These are phyloP conservation scores for Heliornis fulica DNA, from an alignment of 2,113 vertebrate genomes.

Conservation along the genomic window DNA sequence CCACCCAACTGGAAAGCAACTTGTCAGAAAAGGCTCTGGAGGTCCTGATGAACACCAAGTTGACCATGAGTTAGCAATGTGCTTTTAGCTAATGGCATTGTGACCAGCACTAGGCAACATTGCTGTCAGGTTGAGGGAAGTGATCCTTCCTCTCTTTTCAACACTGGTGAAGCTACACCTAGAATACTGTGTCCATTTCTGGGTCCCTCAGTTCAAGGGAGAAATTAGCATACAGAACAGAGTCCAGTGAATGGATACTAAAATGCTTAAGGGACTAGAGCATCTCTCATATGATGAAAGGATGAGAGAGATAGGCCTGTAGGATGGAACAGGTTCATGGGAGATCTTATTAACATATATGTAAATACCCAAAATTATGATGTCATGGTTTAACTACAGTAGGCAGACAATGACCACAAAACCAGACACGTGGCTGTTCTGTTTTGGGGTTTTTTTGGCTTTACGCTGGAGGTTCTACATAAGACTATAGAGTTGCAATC, in stretches of 20 bases:
- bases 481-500: not conserved
- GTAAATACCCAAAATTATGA: not conserved
- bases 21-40: not conserved
- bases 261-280: not conserved
- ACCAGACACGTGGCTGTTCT: not conserved
- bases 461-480: not conserved
- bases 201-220: not conserved
- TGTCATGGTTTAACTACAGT: not conserved
- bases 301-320: not conserved
- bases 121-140: not conserved
- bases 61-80: not conserved
- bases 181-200: not conserved
- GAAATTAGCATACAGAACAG: not conserved
- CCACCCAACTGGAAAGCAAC: not conserved
- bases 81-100: not conserved
- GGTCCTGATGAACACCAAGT: not conserved
- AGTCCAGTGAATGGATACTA: not conserved
- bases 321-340: not conserved
- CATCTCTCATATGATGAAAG: not conserved
- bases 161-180: not conserved
- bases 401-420: not conserved
- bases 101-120: too few relatives aligned
- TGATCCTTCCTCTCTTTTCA: not conserved
- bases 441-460: not conserved
- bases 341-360: not conserved